A percentile compares a stretch with the other conserved stretches of the same genome.
Conservation (phyloP, 1,140 invertebrate genomes). For the Drosophila subobscura region DNA sequence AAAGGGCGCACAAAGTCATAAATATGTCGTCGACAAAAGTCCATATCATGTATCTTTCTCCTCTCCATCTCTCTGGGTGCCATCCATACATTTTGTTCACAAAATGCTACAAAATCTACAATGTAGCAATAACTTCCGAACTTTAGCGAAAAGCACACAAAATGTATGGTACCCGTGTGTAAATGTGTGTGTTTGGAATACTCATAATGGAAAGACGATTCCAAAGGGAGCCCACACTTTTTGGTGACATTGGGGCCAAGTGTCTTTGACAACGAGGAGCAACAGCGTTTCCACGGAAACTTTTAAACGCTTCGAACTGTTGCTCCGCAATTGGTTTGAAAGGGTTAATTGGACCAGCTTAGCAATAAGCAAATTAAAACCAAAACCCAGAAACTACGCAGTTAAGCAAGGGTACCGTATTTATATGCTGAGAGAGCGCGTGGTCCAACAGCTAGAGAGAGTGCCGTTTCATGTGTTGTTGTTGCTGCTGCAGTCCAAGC, state of each 20-base stretch:
- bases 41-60: slow-evolving; percentile 63
- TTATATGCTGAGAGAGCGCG: too few relatives aligned
- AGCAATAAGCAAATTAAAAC: too few relatives aligned
- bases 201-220: slow-evolving; percentile 7
- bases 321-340: not conserved
- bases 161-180: slow-evolving; percentile 43
- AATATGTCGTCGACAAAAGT: slow-evolving; percentile 74
- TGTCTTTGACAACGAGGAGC: not conserved
- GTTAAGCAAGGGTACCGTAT: too few relatives aligned
- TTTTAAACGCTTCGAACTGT: not conserved
- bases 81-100: slow-evolving; percentile 70
- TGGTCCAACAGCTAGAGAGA: too few relatives aligned
- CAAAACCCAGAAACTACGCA: too few relatives aligned
- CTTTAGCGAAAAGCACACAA: slow-evolving; percentile 33
- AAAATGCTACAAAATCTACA: slow-evolving; percentile 80
- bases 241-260: slow-evolving; percentile 21
- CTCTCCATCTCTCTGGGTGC: not conserved
- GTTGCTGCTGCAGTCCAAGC: too few relatives aligned
- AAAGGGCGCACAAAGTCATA: slow-evolving; percentile 52
- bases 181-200: not conserved
- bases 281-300: not conserved
- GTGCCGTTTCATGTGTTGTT: too few relatives aligned
- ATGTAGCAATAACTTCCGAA: slow-evolving; percentile 57
- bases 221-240: slow-evolving; percentile 3
- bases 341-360: not conserved